Base-by-base conservation (phyloP, 2,888 invertebrate genomes). In the Oxycera nigricornis region DNA sequence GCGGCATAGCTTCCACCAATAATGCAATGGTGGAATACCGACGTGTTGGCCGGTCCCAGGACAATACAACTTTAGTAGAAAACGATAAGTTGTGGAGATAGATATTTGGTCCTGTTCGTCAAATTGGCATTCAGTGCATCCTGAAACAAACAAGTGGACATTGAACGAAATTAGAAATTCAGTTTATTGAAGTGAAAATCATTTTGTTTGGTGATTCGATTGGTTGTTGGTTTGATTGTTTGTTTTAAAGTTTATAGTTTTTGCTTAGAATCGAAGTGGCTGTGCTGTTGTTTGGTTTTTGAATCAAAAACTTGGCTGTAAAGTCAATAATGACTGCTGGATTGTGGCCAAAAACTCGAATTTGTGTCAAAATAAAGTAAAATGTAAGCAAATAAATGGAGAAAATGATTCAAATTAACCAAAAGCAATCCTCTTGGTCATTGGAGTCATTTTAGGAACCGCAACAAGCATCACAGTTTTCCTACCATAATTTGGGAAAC, bases 141-240 rank as follows among this genome's bases (percentile, higher is more conserved):
- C 46, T 7, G 46, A 17, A 46, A 46, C 17, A 46, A 14, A 11
- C 17, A 46, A 2, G 14, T 46, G 17, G 46, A 46, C 46, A 46
- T 46, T 46, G 46, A 46, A 46, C 17, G 55, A 22, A 59, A 59
- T 30, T 2, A n/a, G 14, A 59, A 2, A 59, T 14, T 28, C n/a
- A 1, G 30, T 59, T 30, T 30, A 59, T 59, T 59, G 28, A 59
- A 28, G 59, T 30, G 59, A 26, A 59, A 28, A 59, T 59, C 14
- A 59, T 59, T 59, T 59, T 59, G 59, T 59, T 55, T 28, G 24
- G 59, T 9, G 30, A 30, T 59, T 50, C 17, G 50, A 50, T 50
- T 50, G 14, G 50, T 50, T 50, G 17, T 59, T 59, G n/a, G 17
- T 2, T 59, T 9, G 22, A 30, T 28, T 55, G 24, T 55, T 55